These are phyloP conservation scores for Neuroscelio doddi DNA, from an alignment of 2,888 invertebrate species.

Conservation along the genomic window DNA sequence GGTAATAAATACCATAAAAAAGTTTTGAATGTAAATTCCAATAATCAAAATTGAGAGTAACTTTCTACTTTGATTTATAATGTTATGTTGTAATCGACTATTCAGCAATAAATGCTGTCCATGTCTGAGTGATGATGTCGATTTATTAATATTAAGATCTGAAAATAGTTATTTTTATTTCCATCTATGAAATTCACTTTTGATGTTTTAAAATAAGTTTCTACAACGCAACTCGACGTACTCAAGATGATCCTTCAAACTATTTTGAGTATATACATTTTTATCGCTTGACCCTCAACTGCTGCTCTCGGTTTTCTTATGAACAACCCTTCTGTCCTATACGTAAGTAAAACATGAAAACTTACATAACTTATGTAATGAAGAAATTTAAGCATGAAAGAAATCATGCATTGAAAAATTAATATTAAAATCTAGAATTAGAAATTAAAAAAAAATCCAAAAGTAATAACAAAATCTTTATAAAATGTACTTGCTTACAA, in stretches of 20 bases:
- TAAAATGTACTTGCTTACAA: no score
- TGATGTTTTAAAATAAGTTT: conserved; percentile 12
- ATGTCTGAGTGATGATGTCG: neutral
- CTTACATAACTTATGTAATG: conserved; percentile 14
- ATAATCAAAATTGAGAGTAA: neutral
- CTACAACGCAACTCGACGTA: conserved; percentile 2
- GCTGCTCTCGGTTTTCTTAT: conserved; percentile 9
- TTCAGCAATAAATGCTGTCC: neutral
- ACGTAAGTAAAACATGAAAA: conserved; percentile 15
- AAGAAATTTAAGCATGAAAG: no score
- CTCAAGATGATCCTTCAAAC: conserved; percentile 13
- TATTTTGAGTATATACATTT: conserved; percentile 22
- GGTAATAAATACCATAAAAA: no score
- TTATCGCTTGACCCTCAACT: conserved; percentile 19
- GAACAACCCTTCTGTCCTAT: conserved; percentile 7
- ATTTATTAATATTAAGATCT: neutral
- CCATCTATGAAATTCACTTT: conserved; percentile 4
- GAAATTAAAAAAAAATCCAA: no score
- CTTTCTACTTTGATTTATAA: conserved; percentile 22
- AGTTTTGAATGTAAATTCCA: no score
- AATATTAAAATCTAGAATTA: no score
- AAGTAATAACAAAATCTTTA: no score
- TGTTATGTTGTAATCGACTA: conserved; percentile 16
- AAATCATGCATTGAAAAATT: no score
- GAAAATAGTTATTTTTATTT: conserved; percentile 6